Percentiles rank a stretch among this genome's conserved stretches.
These are phyloP conservation scores for Turritopsis dohrnii DNA, from an alignment of 30 jellyfish, hydroid and myxozoan genomes.

Conservation along the genomic window DNA sequence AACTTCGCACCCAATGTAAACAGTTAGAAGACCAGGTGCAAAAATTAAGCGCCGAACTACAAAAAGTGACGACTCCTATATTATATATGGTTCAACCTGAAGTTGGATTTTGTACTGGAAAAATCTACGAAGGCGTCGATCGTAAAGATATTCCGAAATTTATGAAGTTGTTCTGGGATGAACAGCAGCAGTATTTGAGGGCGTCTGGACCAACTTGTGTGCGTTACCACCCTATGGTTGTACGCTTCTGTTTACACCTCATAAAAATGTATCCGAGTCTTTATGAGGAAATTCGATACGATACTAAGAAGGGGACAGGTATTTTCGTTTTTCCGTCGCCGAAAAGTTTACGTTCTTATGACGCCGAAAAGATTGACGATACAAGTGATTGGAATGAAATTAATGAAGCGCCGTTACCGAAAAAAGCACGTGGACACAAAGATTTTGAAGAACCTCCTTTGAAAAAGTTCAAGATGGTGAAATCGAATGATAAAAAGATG, in stretches of 20 bases:
- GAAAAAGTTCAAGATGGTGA: not conserved
- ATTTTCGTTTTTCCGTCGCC: not conserved
- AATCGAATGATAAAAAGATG: no score
- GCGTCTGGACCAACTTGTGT: constrained; percentile 7
- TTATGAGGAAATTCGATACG: not conserved
- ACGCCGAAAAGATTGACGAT: not conserved
- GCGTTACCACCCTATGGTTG: not conserved
- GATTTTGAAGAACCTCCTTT: not conserved
- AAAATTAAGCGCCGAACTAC: not conserved
- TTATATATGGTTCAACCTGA: not conserved
- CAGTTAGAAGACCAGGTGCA: not conserved
- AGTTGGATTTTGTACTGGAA: not conserved
- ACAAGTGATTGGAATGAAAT: not conserved
- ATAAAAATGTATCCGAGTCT: not conserved
- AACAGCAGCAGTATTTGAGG: not conserved
- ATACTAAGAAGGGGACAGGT: constrained; percentile 4
- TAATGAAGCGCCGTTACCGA: not conserved
- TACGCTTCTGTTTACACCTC: not conserved
- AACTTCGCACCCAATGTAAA: not conserved
- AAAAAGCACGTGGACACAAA: not conserved
- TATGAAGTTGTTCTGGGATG: constrained; percentile 3
- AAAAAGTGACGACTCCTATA: not conserved
- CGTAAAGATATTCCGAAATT: not conserved
- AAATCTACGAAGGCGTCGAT: not conserved
- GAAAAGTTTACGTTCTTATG: not conserved